Evolutionary conservation across 2,797 vertebrate species (phyloP), one percentile per base, ranked within the genome.

Genomic region (Myotis vivesi): DNA sequence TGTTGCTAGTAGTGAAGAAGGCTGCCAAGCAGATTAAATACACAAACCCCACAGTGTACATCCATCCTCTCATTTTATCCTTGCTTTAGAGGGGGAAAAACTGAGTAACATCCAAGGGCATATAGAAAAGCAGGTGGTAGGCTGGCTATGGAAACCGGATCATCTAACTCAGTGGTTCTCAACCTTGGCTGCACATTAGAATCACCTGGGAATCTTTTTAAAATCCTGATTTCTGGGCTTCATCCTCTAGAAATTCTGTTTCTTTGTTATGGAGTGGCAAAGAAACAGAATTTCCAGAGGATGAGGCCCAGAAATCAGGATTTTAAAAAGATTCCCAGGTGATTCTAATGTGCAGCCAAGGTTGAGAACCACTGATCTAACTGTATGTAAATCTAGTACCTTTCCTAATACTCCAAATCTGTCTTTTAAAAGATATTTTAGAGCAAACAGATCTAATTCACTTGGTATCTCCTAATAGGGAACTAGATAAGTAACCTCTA

Each of bases 391-490:
- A 76, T 64, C 22, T 57, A 13, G 2, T 72, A 62, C 25, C 57
- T n/a, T 87, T 73, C 92, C 69, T 46, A 80, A 80, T 16, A 87
- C 30, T 69, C 55, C 36, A 72, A 87, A 83, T 64, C 12, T 80
- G 79, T 94, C 81, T 69, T 89, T 86, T 33, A 73, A 62, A 86
- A 86, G 62, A 71, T 72, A 87, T 89, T 91, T 81, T 71, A 51
- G 36, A 93, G 82, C 9, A 93, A 66, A 87, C 4, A 87, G n/a
- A 68, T 28, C 36, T 72, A 73, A 79, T 49, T 89, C 20, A 57
- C 73, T 80, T 87, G 71, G 11, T 79, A 57, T 44, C 33, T 75
- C 36, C 23, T 38, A 76, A 90, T 2, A 55, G 69, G 30, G 38
- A 86, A 66, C 38, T 36, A 80, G 66, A 84, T 92, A 81, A 80